These are phyloP conservation scores for Tarsius wallacei DNA, from an alignment of 2,797 vertebrate genomes.

Conservation along the genomic window DNA sequence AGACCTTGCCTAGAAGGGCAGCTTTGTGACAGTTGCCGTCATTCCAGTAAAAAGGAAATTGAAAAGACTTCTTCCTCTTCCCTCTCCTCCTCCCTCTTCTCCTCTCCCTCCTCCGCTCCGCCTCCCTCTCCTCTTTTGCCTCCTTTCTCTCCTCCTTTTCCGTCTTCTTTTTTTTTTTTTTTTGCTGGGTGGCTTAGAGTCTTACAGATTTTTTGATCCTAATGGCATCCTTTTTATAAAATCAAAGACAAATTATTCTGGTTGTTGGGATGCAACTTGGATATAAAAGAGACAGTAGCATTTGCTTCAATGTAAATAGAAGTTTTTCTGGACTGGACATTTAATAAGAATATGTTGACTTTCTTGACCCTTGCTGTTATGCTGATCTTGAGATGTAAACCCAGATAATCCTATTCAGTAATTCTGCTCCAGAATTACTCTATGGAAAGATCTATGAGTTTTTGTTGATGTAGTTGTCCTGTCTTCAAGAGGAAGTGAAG, in stretches of 20 bases:
- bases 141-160: too few species aligned
- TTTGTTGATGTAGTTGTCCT: neutral
- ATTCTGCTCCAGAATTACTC: neutral
- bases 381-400: constrained; percentile 21
- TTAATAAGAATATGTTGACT: neutral
- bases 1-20: neutral
- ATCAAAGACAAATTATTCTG: neutral
- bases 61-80: neutral
- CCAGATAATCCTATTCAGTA: neutral
- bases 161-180: neutral
- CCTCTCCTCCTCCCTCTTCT: too few species aligned
- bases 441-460: neutral
- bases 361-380: neutral
- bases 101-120: too few species aligned
- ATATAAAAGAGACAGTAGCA: neutral
- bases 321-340: constrained; percentile 39
- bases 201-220: neutral
- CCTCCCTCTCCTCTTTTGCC: too few species aligned
- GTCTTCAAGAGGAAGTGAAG: neutral
- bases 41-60: neutral
- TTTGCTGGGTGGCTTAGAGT: neutral
- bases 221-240: constrained; percentile 28
- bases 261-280: constrained; percentile 24
- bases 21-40: neutral
- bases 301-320: constrained; percentile 5